These are phyloP conservation scores for Atrichornis clamosus DNA, from an alignment of 2,113 vertebrate genomes.

Conservation along the genomic window DNA sequence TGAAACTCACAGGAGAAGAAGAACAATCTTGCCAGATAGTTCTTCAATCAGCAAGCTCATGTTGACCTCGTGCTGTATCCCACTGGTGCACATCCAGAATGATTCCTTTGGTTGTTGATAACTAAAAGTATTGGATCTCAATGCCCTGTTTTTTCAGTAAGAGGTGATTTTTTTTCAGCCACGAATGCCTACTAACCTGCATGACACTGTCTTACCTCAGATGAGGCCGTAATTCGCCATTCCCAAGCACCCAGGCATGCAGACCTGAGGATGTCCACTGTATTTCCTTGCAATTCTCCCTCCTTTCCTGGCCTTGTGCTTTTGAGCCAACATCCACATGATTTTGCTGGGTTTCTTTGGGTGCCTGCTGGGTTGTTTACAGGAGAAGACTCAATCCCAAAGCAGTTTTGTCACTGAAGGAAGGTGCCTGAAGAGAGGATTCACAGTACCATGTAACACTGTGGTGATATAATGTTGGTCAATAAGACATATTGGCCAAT, in stretches of 20 bases:
- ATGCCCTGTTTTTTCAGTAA: not conserved
- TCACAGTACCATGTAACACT: not conserved
- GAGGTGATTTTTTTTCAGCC: not conserved
- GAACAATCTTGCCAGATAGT: rapidly evolving
- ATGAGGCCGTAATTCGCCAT: not conserved
- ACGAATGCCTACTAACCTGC: not conserved
- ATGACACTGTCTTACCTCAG: not conserved
- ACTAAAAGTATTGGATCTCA: not conserved
- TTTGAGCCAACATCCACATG: not conserved
- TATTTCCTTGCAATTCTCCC: not conserved
- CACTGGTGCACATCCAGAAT: not conserved
- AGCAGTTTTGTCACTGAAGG: not conserved
- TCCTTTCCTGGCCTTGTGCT: not conserved
- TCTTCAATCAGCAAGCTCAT: not conserved
- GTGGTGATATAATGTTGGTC: not conserved
- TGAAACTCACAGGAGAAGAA: rapidly evolving
- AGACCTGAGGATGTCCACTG: not conserved
- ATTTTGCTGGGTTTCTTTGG: not conserved
- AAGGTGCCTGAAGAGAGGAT: not conserved
- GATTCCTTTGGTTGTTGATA: not conserved
- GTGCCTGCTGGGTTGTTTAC: not conserved
- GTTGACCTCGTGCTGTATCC: rapidly evolving
- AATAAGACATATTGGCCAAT: not conserved
- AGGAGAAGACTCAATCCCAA: not conserved
- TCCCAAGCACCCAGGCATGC: not conserved